Evolutionary conservation across 1,140 invertebrate species (phyloP), one percentile per base, ranked within the genome.

Genomic region (Halictus rubicundus): DNA sequence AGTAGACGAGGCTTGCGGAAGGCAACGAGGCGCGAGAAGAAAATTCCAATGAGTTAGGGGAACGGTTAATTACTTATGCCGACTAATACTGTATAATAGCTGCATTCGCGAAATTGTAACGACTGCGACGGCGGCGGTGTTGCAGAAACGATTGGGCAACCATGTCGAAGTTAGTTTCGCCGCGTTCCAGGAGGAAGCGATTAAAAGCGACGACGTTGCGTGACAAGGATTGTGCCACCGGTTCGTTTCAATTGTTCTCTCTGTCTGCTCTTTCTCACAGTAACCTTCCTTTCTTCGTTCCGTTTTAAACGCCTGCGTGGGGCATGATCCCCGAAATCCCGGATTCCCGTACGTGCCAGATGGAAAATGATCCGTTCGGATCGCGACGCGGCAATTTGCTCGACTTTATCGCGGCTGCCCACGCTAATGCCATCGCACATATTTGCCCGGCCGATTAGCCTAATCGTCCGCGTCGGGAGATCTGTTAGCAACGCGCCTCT

Each of bases 391-490:
- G 32, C 68, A 25, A 70, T 64, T 70, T 57, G 37, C 21, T 54
- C 27, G 46, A 64, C 21, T 64, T 65, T 23, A 61, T 68, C 57
- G 42, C 60, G 59, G 2, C 16, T 2, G 14, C 27, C 19, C 37
- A 19, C 27, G 37, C 19, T 69, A 69, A 69, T 54, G 0, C 42
- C n/a, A 57, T 32, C 0, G 60, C 27, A 21, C 54, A 27, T 78
- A 64, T 78, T 78, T 78, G 68, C 68, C 23, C 0, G 3, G 32
- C 8, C 10, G 68, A 70, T 61, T 60, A 68, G 21, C 60, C 68
- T 77, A 77, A 70, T 64, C 75, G 21, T 39, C 49, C 25, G 49
- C 19, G 54, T 19, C 46, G 23, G 39, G 4, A 5, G 42, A 73
- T 37, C 32, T 59, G 63, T 49, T 25, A 49, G 21, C 54, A 46